Conservation (phyloP, 2,113 vertebrate genomes). For the Loxodonta africana region DNA sequence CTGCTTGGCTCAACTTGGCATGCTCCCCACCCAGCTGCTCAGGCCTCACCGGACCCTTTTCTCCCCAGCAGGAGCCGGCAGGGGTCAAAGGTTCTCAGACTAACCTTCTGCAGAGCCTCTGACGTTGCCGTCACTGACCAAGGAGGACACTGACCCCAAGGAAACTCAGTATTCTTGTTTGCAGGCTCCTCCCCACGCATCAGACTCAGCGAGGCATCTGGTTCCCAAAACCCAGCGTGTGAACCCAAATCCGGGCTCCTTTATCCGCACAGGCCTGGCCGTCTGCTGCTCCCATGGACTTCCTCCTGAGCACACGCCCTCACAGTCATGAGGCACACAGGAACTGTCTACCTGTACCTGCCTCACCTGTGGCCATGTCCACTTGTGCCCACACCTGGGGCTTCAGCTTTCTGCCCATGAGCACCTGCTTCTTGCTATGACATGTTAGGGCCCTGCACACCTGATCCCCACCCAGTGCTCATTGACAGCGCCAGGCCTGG, state of each 20-base stretch:
- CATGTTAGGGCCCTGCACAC: neutral
- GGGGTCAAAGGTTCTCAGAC: neutral
- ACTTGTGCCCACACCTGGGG: neutral
- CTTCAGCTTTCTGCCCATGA: neutral
- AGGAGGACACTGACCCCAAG: neutral
- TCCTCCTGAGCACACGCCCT: no score
- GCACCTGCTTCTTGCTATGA: constrained; percentile 29
- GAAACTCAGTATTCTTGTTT: neutral
- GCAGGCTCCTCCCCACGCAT: no score
- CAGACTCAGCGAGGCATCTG: neutral
- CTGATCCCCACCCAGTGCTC: neutral
- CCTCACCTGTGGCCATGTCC: no score
- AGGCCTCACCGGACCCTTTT: neutral
- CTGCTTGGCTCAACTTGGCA: no score
- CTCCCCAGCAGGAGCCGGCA: neutral
- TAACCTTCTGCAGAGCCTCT: neutral
- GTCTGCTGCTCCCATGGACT: neutral
- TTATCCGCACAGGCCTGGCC: neutral
- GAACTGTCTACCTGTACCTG: neutral
- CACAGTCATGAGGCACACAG: neutral
- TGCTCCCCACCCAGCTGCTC: no score
- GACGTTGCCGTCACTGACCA: neutral
- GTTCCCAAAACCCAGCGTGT: no score
- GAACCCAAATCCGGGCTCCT: neutral
- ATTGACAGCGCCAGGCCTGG: neutral